These are phyloP conservation scores for Clostera curtula DNA, from an alignment of 2,888 invertebrate genomes.

Conservation along the genomic window DNA sequence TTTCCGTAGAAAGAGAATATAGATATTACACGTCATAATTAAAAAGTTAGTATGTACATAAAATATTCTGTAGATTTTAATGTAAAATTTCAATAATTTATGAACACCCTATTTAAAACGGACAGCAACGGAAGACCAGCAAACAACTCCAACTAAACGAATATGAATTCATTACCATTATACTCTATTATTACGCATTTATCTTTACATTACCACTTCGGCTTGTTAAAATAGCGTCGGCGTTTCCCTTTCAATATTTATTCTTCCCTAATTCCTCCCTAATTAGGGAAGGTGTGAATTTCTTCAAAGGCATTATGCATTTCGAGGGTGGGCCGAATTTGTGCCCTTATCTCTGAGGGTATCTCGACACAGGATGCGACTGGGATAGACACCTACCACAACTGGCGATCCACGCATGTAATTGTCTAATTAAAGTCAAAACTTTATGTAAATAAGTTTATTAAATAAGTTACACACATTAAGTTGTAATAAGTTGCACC, in stretches of 20 bases:
- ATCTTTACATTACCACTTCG: slow-evolving; percentile 39
- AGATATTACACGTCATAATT: too few species aligned
- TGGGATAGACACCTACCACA: slow-evolving; percentile 46
- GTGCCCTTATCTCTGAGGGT: slow-evolving; percentile 44
- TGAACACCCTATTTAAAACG: background rate
- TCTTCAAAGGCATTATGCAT: slow-evolving; percentile 51
- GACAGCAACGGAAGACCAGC: too few species aligned
- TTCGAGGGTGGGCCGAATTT: slow-evolving; percentile 58
- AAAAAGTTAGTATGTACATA: too few species aligned
- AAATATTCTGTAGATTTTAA: too few species aligned
- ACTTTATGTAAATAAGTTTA: slow-evolving; percentile 60
- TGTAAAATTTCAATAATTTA: too few species aligned
- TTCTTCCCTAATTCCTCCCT: slow-evolving; percentile 58
- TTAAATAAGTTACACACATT: slow-evolving; percentile 24
- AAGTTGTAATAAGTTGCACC: slow-evolving; percentile 12
- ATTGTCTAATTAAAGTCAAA: slow-evolving; percentile 68
- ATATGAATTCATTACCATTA: slow-evolving; percentile 37
- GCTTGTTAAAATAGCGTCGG: slow-evolving; percentile 33
- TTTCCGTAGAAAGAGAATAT: too few species aligned
- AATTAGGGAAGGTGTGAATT: slow-evolving; percentile 72
- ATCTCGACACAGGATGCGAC: slow-evolving; percentile 59
- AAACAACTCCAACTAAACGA: too few species aligned
- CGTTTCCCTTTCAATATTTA: slow-evolving; percentile 52
- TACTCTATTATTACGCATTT: slow-evolving; percentile 51
- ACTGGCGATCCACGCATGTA: slow-evolving; percentile 53